Evolutionary conservation across 2,888 invertebrate genomes (phyloP).

Genomic region (Gastrophysa polygoni): DNA sequence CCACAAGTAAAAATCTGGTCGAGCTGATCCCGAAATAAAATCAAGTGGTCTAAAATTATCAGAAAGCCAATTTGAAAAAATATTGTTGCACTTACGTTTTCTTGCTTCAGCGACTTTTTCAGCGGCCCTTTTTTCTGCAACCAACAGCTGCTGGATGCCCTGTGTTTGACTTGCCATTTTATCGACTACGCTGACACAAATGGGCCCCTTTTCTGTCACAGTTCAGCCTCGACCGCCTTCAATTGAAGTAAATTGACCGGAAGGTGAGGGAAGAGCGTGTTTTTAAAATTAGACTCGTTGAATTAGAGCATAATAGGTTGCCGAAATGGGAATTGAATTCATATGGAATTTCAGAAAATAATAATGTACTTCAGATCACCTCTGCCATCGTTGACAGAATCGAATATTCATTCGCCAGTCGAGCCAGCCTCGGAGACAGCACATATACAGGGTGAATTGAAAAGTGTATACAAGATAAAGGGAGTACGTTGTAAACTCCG

Average conservation of each 20-base stretch:
- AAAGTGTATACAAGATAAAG: too few species aligned
- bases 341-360: too few species aligned
- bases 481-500: too few species aligned
- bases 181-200: not conserved
- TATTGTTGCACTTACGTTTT: conserved; percentile 54
- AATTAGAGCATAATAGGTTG: not conserved
- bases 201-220: not conserved
- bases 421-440: too few species aligned
- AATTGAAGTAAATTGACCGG: not conserved
- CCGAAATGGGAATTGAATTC: not conserved
- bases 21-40: conserved; percentile 24
- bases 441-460: too few species aligned
- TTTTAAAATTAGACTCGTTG: not conserved
- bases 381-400: too few species aligned
- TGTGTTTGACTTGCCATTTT: conserved; percentile 37
- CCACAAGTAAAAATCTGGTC: conserved; percentile 7
- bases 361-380: too few species aligned
- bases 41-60: conserved; percentile 6
- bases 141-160: conserved; percentile 58
- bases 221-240: not conserved
- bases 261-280: not conserved
- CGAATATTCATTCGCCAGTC: too few species aligned
- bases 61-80: not conserved
- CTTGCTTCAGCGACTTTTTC: conserved; percentile 59
- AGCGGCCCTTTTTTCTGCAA: conserved; percentile 58